Evolutionary conservation across 2,888 invertebrate species (phyloP).

Genomic region (Eustalomyia histrio): DNA sequence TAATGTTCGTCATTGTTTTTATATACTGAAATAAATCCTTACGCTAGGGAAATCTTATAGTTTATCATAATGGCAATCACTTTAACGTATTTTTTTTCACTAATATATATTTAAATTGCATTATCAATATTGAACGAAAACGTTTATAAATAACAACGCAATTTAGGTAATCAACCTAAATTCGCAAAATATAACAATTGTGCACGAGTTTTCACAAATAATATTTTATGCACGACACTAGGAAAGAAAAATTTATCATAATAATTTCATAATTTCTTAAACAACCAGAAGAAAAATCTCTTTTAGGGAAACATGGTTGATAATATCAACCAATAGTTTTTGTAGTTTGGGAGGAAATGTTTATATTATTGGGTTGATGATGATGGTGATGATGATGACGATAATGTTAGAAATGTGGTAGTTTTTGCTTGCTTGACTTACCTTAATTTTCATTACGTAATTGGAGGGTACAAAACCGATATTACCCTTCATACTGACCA

Average conservation of each 20-base stretch:
- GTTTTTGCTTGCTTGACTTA: constrained; percentile 74
- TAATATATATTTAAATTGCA: not conserved
- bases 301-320: constrained; percentile 17
- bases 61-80: not conserved
- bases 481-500: constrained; percentile 89
- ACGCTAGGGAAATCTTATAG: not conserved
- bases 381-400: not conserved
- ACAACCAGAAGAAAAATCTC: constrained; percentile 26
- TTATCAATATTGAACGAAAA: constrained; percentile 17
- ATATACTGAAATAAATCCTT: not conserved
- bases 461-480: constrained; percentile 93
- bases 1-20: not conserved
- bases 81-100: not conserved
- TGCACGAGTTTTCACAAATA: constrained; percentile 41
- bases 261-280: constrained; percentile 44
- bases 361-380: not conserved
- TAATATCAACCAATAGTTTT: constrained; percentile 37
- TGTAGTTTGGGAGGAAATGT: not conserved
- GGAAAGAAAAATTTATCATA: constrained; percentile 36
- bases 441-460: constrained; percentile 90
- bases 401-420: not conserved
- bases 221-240: not conserved
- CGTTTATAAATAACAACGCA: constrained; percentile 28
- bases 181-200: constrained; percentile 41
- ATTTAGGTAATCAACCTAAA: constrained; percentile 55